phyloP scores from a whole-genome alignment of 2,888 invertebrate genomes.

The Dinocampus coccinellae region DNA sequence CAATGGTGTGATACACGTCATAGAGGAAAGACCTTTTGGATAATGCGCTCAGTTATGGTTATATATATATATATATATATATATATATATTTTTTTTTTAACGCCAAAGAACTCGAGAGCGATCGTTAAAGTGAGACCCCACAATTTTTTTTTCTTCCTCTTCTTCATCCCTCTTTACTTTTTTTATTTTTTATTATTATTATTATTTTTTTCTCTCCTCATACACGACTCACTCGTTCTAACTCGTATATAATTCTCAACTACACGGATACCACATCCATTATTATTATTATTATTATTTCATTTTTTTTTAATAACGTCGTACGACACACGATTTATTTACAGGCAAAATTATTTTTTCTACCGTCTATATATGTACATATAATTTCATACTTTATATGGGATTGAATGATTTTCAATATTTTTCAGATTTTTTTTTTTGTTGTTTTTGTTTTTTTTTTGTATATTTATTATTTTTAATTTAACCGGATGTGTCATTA shows the following conservation, averaged over 20 bases:
- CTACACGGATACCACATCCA: background rate
- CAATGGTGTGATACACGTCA: slow-evolving; percentile 4
- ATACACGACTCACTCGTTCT: slow-evolving; percentile 39
- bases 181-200: slow-evolving; percentile 33
- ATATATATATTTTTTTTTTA: slow-evolving; percentile 42
- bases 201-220: slow-evolving; percentile 39
- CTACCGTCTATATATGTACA: too few species aligned
- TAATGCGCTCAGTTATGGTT: slow-evolving; percentile 12
- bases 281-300: background rate
- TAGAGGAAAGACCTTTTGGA: slow-evolving; percentile 14
- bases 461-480: slow-evolving; percentile 30
- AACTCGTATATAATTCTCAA: background rate
- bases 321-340: slow-evolving; percentile 28
- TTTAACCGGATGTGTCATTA: slow-evolving; percentile 28
- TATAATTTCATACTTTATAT: background rate
- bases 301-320: background rate
- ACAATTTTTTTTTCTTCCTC: slow-evolving; percentile 20
- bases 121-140: slow-evolving; percentile 50
- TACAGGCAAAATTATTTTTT: background rate
- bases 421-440: too few species aligned
- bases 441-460: background rate
- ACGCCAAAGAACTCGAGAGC: slow-evolving; percentile 45
- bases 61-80: background rate
- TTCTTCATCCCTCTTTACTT: slow-evolving; percentile 17
- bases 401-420: background rate